Percentiles rank a stretch among this genome's conserved stretches.
phyloP scores from a whole-genome alignment of 2,888 invertebrate genomes.

The Mylabris sibirica region DNA sequence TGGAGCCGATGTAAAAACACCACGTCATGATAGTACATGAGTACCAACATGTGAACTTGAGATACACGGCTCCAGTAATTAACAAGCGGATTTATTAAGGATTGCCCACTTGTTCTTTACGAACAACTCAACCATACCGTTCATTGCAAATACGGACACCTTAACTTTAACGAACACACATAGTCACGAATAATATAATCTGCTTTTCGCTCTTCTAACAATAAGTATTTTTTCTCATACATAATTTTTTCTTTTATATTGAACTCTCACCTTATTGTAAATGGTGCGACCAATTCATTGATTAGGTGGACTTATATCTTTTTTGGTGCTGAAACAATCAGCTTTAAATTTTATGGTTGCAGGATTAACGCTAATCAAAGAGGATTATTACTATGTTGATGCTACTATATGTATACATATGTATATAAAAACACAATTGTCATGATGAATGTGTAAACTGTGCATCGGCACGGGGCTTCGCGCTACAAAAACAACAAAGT shows the following conservation, averaged over 20 bases:
- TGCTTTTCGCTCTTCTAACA: conserved; percentile 46
- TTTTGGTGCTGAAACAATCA: too few relatives aligned
- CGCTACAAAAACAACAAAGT: too few relatives aligned
- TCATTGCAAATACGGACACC: conserved; percentile 57
- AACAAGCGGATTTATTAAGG: conserved; percentile 57
- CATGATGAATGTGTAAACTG: too few relatives aligned
- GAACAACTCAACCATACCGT: conserved; percentile 53
- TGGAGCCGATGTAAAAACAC: conserved; percentile 36
- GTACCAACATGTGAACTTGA: conserved; percentile 52
- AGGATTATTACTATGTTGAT: too few relatives aligned
- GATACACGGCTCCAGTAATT: conserved; percentile 57
- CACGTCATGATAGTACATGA: conserved; percentile 48
- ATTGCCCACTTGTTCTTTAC: conserved; percentile 52
- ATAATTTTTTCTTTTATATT: neutral
- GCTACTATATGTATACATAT: too few relatives aligned
- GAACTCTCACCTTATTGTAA: conserved; percentile 22
- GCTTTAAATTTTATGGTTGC: too few relatives aligned
- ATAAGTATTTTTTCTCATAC: conserved; percentile 29
- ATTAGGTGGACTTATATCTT: neutral
- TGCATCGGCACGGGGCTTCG: too few relatives aligned
- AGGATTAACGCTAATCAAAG: too few relatives aligned
- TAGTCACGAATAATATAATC: conserved; percentile 54
- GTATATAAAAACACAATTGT: too few relatives aligned
- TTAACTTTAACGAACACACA: conserved; percentile 49
- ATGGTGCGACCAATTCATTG: conserved; percentile 14